Base-by-base conservation (phyloP, 1,140 invertebrate species). In the Myzus persicae region DNA sequence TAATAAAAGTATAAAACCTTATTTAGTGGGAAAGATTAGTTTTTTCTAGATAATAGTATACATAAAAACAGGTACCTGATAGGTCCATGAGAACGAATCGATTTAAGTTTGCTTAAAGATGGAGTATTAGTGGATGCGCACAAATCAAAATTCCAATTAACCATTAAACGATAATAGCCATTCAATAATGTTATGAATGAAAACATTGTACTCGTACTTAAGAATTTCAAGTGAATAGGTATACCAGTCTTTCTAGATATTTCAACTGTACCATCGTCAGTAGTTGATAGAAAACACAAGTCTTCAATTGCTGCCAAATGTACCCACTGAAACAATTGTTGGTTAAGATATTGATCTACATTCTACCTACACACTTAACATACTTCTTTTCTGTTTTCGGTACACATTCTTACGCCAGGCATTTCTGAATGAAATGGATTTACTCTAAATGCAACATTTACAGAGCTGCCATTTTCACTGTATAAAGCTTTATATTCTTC, bases 101-200 rank as follows among this genome's bases (percentile, higher is more conserved):
- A 95, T 94, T 97, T 96, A n/a, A 99, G 95, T 94, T 96, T 96
- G 94, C 96, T 96, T 59, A 99, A 95, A 36, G 97, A 97, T 42
- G 98, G 98, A 7, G 98, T 97, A 91, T 96, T 95, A 81, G 98
- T 96, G 94, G 98, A 97, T 94, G 96, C 96, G 94, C 98, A 99
- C 84, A 99, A 95, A 95, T 98, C 98, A 94, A 98, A 98, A 46
- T 97, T 98, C 98, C 98, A 99, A 95, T 98, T 98, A 42, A 97
- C 96, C 93, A 97, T 97, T 90, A 99, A 95, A 94, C 98, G 96
- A 95, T 98, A 98, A 95, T 99, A 99, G 90, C 98, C 98, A 95
- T 98, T 97, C 91, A 98, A 95, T 36, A 97, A 95, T 89, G 97
- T 97, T 89, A 99, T 97, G 95, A 98, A 98, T 0, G 98, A 98